Conservation (phyloP, 2,113 vertebrate genomes). For the Centropus bengalensis region DNA sequence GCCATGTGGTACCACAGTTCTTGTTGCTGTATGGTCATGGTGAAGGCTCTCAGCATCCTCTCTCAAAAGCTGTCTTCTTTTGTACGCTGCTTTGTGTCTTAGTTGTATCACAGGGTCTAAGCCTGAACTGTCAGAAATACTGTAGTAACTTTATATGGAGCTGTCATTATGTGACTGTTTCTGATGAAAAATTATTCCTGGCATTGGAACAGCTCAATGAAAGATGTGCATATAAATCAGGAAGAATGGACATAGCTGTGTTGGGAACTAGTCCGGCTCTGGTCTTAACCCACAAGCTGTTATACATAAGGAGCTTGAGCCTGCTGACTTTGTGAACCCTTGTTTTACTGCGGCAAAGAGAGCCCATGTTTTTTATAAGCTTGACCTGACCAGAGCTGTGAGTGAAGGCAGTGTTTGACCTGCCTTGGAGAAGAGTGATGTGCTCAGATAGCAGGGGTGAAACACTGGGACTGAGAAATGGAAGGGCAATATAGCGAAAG, state of each 20-base stretch:
- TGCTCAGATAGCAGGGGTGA: not conserved
- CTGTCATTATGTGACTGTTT: not conserved
- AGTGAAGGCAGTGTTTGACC: not conserved
- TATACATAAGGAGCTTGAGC: not conserved
- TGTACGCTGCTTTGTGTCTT: fast-evolving
- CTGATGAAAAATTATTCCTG: not conserved
- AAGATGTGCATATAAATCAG: not conserved
- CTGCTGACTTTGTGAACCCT: not conserved
- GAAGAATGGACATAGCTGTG: not conserved
- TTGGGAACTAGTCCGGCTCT: not conserved
- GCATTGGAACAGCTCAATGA: not conserved
- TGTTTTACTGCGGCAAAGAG: not conserved
- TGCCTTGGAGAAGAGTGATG: not conserved
- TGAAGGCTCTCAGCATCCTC: not conserved
- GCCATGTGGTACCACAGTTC: not conserved
- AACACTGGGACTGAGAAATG: not conserved
- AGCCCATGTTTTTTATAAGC: not conserved
- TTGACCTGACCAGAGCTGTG: not conserved
- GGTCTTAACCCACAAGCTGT: not conserved
- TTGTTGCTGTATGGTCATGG: fast-evolving
- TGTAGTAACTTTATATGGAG: not conserved
- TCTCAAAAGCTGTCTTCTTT: not conserved
- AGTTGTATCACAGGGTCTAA: not conserved
- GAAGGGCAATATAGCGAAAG: not conserved
- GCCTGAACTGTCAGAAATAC: not conserved